Conservation (phyloP, 1,140 invertebrate species). For the Holcopasites calliopsidis region DNA sequence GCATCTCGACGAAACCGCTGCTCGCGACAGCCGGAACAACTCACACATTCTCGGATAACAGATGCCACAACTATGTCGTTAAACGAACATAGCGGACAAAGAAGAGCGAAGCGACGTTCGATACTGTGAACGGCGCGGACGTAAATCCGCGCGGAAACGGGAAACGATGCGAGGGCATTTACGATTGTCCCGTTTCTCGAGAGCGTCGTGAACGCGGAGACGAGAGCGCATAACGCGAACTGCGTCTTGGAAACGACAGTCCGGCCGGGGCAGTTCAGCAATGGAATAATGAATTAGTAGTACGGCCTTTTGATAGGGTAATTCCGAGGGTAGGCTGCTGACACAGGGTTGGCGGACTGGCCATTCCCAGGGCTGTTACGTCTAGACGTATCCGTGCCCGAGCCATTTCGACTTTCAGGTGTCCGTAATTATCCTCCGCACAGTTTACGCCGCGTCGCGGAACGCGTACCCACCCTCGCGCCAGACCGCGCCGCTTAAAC, state of each 20-base stretch:
- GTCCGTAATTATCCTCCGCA: slow-evolving; percentile 70
- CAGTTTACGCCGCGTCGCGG: slow-evolving; percentile 43
- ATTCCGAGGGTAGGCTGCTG: slow-evolving; percentile 64
- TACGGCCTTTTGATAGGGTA: slow-evolving; percentile 70
- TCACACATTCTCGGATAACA: too few species aligned
- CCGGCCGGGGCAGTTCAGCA: not conserved
- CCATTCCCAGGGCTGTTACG: slow-evolving; percentile 66
- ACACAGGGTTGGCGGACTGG: slow-evolving; percentile 64
- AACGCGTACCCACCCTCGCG: slow-evolving; percentile 59
- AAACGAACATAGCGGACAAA: not conserved
- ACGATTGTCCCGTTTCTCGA: slow-evolving; percentile 20
- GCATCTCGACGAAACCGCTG: too few species aligned
- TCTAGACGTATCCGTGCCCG: slow-evolving; percentile 69
- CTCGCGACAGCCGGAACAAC: too few species aligned
- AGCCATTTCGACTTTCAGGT: slow-evolving; percentile 74
- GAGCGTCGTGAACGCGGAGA: slow-evolving; percentile 22
- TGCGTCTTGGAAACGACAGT: slow-evolving; percentile 24
- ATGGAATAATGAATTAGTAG: slow-evolving; percentile 61
- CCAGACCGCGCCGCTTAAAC: slow-evolving; percentile 62
- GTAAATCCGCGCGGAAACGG: not conserved
- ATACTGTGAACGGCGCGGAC: not conserved
- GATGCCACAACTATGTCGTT: not conserved
- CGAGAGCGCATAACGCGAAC: slow-evolving; percentile 14
- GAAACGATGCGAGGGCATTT: slow-evolving; percentile 20
- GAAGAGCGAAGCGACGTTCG: not conserved